phyloP scores from a whole-genome alignment of 2,888 invertebrate genomes.

The Metopia argyrocephala region DNA sequence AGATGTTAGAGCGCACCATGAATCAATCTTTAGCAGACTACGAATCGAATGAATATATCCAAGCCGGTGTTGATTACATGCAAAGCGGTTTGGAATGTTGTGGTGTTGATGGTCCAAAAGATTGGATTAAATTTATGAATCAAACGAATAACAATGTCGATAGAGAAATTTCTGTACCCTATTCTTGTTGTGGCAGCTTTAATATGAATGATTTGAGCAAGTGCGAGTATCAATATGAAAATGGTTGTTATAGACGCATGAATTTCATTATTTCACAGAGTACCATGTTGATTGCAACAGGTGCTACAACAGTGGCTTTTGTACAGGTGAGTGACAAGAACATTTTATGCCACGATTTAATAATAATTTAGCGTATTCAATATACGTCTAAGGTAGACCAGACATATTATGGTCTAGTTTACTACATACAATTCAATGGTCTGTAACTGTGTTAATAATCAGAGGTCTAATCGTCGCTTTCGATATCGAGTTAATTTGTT shows the following conservation, averaged over 20 bases:
- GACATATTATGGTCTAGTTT: too few relatives aligned
- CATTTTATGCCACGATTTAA: background rate
- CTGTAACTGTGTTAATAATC: too few relatives aligned
- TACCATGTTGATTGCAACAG: constrained; percentile 85
- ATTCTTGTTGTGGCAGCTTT: constrained; percentile 81
- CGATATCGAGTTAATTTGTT: too few relatives aligned
- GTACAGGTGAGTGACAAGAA: constrained; percentile 82
- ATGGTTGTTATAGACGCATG: constrained; percentile 83
- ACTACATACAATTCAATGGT: too few relatives aligned
- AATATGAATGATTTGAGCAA: constrained; percentile 40
- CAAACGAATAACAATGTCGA: constrained; percentile 56
- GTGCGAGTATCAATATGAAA: constrained; percentile 72
- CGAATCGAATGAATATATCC: constrained; percentile 81
- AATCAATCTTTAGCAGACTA: constrained; percentile 82
- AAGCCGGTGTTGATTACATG: constrained; percentile 86
- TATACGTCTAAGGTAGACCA: too few relatives aligned
- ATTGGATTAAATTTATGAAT: constrained; percentile 80
- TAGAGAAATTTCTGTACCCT: constrained; percentile 79
- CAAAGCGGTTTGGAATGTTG: constrained; percentile 86
- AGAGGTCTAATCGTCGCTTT: too few relatives aligned
- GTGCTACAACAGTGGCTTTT: constrained; percentile 88
- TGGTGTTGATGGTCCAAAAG: constrained; percentile 82
- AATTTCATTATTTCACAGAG: constrained; percentile 84
- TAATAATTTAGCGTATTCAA: too few relatives aligned
- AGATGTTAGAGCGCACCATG: constrained; percentile 81